Evolutionary conservation across 2,797 vertebrate genomes (phyloP).

Genomic region (Rhadinocentrus ornatus): DNA sequence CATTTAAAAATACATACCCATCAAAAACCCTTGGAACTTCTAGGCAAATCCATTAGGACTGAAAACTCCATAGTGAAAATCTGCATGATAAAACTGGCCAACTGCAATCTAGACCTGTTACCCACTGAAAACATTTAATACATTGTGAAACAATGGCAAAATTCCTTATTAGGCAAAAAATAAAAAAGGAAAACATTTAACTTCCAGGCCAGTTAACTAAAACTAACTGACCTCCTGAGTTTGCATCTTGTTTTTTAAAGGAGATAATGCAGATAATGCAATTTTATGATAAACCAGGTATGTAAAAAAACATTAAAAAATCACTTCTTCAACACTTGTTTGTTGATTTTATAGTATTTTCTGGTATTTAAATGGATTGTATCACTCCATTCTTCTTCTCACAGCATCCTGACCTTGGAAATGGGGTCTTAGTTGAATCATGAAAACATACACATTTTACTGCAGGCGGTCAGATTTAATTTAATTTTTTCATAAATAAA

Average conservation of each 20-base stretch:
- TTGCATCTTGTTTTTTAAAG: no score
- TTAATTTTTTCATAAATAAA: neutral
- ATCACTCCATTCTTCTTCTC: no score
- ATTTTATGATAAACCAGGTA: no score
- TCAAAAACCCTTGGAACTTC: no score
- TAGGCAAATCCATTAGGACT: neutral
- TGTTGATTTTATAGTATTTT: no score
- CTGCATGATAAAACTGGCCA: neutral
- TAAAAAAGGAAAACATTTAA: neutral
- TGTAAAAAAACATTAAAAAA: no score
- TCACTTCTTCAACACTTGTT: no score
- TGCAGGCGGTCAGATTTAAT: neutral
- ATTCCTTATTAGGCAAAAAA: neutral
- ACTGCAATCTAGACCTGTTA: neutral
- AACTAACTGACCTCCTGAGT: no score
- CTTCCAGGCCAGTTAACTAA: neutral
- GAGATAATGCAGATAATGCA: no score
- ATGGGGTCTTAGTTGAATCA: neutral
- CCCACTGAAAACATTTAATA: neutral
- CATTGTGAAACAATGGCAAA: neutral
- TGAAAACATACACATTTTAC: neutral
- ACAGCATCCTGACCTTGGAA: neutral
- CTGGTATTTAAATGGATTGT: neutral
- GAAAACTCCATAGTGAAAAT: neutral
- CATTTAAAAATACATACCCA: no score